Percentiles rank a stretch among this genome's conserved stretches.
Evolutionary conservation across 2,113 vertebrate genomes (phyloP).

Genomic region (Gambusia holbrooki): DNA sequence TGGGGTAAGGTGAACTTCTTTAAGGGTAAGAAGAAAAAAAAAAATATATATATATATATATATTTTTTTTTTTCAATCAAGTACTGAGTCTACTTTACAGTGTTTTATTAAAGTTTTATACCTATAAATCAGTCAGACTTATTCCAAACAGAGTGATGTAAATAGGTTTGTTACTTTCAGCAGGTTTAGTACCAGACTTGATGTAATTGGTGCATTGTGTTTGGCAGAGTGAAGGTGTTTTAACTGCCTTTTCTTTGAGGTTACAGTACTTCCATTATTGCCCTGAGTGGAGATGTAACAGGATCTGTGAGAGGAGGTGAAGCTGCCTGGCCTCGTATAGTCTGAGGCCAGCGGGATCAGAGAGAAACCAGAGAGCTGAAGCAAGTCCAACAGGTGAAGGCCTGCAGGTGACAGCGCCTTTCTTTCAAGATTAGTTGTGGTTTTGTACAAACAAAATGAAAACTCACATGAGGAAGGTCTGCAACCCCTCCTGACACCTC

Average conservation of each 20-base stretch:
- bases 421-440: conserved; percentile 61
- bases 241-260: too few relatives aligned
- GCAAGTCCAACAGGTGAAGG: conserved; percentile 56
- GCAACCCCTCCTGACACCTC: neutral
- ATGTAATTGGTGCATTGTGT: neutral
- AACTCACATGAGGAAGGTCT: conserved; percentile 21
- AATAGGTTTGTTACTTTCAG: neutral
- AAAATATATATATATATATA: too few relatives aligned
- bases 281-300: conserved; percentile 69
- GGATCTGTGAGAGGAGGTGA: conserved; percentile 57
- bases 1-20: neutral
- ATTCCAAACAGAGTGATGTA: neutral
- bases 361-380: conserved; percentile 55
- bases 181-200: neutral
- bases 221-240: too few relatives aligned
- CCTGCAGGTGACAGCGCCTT: conserved; percentile 65
- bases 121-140: neutral
- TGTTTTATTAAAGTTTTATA: neutral
- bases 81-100: neutral
- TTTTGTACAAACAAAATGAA: conserved; percentile 36
- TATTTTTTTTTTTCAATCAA: neutral
- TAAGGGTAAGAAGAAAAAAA: too few relatives aligned
- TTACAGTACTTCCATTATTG: neutral
- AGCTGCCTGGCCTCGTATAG: conserved; percentile 43
- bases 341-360: conserved; percentile 50